A percentile compares a stretch with the other conserved stretches of the same genome.
These are phyloP conservation scores for Sebastes jordani DNA, from an alignment of 2,797 vertebrate genomes.

Conservation along the genomic window DNA sequence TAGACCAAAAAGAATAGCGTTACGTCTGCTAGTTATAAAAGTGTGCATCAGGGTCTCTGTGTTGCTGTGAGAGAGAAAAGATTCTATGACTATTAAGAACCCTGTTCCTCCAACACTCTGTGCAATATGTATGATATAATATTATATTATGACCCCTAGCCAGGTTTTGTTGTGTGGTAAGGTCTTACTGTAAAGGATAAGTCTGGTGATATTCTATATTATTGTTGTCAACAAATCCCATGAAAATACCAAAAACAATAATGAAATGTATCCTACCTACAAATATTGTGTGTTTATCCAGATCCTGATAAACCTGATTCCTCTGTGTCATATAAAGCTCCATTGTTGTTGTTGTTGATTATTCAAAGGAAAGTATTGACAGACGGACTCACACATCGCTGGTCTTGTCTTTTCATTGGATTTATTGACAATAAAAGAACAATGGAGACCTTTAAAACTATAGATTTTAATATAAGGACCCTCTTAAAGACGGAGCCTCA, in stretches of 20 bases:
- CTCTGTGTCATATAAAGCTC: background rate
- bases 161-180: background rate
- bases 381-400: background rate
- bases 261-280: background rate
- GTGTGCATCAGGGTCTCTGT: too few species aligned
- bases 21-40: too few species aligned
- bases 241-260: background rate
- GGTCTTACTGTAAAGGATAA: background rate
- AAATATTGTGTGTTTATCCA: too few species aligned
- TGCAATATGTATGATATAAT: background rate
- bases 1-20: too few species aligned
- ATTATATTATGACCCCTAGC: background rate
- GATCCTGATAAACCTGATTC: background rate
- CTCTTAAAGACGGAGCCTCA: background rate
- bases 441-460: background rate
- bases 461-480: background rate
- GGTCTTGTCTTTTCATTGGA: background rate
- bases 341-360: background rate
- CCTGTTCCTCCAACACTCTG: too few species aligned
- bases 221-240: background rate
- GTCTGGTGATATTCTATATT: background rate
- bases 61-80: too few species aligned
- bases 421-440: background rate
- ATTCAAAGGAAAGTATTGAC: background rate
- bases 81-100: too few species aligned